phyloP scores from a whole-genome alignment of 2,113 vertebrate species.

The Neodon shergylaensis region DNA sequence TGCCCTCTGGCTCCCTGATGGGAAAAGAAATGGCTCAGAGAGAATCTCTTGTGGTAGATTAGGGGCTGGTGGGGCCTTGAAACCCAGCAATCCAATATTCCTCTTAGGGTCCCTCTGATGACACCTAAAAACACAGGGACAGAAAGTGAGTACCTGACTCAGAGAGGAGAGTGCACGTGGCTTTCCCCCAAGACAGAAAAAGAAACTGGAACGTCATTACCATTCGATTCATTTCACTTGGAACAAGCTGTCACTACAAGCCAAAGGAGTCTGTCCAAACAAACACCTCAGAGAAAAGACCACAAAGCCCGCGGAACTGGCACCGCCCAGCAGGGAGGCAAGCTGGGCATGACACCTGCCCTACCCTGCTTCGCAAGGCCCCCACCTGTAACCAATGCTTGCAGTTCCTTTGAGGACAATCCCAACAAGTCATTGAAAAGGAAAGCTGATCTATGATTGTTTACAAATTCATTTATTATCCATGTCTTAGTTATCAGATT shows the following conservation, averaged over 20 bases:
- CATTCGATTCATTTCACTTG: not conserved
- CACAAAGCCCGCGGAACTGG: not conserved
- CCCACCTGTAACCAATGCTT: not conserved
- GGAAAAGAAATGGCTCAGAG: not conserved
- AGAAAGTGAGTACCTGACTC: not conserved
- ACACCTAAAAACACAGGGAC: not conserved
- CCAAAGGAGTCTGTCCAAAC: not conserved
- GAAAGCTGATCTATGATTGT: not conserved
- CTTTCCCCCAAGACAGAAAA: not conserved
- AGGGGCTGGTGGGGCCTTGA: not conserved
- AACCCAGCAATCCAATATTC: not conserved
- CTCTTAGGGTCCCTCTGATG: not conserved
- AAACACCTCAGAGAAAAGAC: not conserved
- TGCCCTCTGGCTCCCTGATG: not conserved
- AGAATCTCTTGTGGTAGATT: not conserved
- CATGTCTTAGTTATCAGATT: not conserved
- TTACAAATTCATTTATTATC: conserved; percentile 33
- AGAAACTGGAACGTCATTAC: not conserved
- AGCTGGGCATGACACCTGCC: not conserved
- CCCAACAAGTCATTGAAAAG: not conserved
- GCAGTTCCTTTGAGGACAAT: conserved; percentile 12
- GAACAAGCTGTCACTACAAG: not conserved
- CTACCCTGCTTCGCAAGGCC: not conserved
- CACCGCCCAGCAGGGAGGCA: not conserved
- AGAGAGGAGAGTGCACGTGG: not conserved